Conservation (phyloP, 1,140 invertebrate genomes). For the Drosophila kohkoa region DNA sequence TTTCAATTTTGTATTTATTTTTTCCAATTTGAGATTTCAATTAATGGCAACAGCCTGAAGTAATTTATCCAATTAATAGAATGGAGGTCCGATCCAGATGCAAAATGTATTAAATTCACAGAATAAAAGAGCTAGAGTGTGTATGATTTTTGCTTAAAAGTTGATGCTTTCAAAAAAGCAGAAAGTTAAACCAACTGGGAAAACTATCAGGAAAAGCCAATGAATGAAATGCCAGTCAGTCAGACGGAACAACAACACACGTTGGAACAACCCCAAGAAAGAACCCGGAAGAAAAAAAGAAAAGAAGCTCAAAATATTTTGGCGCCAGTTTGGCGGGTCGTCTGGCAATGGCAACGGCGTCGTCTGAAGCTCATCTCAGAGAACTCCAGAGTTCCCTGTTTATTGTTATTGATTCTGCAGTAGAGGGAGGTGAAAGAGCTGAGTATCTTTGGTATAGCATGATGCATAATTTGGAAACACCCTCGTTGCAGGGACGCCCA, state of each 20-base stretch:
- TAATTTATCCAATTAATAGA: slow-evolving; percentile 24
- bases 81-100: neutral
- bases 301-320: slow-evolving; percentile 54
- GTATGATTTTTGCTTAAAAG: neutral
- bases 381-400: slow-evolving; percentile 43
- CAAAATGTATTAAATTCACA: neutral
- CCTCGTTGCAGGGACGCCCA: slow-evolving; percentile 23
- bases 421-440: slow-evolving; percentile 29
- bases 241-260: slow-evolving; percentile 52
- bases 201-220: slow-evolving; percentile 50
- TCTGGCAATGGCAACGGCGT: slow-evolving; percentile 45
- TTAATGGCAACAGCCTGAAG: slow-evolving; percentile 24
- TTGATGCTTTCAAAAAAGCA: slow-evolving; percentile 16
- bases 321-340: slow-evolving; percentile 67
- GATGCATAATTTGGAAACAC: slow-evolving; percentile 69
- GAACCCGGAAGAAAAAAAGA: slow-evolving; percentile 39
- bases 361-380: slow-evolving; percentile 58
- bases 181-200: slow-evolving; percentile 31
- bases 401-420: slow-evolving; percentile 69
- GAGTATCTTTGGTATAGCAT: slow-evolving; percentile 29
- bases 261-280: slow-evolving; percentile 39
- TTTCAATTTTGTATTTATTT: slow-evolving; percentile 4
- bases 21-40: slow-evolving; percentile 18
- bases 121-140: neutral
- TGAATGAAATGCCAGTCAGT: slow-evolving; percentile 41